These are phyloP conservation scores for Chrysodeixis includens DNA, from an alignment of 2,888 invertebrate species.

Conservation along the genomic window DNA sequence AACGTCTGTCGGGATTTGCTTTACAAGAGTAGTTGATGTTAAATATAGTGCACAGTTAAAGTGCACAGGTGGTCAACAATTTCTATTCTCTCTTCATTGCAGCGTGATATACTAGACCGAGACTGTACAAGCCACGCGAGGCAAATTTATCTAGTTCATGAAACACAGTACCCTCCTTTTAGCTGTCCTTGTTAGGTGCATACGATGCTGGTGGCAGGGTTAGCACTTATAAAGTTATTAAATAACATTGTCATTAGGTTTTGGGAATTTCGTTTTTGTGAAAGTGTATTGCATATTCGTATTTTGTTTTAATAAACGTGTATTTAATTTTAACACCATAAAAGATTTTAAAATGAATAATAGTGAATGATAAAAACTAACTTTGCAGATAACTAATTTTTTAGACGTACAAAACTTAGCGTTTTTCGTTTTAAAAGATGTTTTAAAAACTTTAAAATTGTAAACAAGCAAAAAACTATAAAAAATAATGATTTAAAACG, in stretches of 20 bases:
- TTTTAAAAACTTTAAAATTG: too few relatives aligned
- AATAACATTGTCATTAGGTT: not conserved
- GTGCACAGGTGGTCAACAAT: constrained; percentile 13
- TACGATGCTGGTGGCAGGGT: constrained; percentile 21
- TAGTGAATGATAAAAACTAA: too few relatives aligned
- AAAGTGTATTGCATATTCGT: too few relatives aligned
- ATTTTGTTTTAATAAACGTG: too few relatives aligned
- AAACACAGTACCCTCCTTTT: constrained; percentile 34
- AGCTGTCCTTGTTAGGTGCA: constrained; percentile 22
- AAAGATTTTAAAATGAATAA: too few relatives aligned
- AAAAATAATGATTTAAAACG: too few relatives aligned
- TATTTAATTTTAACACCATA: too few relatives aligned
- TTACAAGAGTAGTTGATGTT: not conserved
- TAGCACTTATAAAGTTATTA: not conserved
- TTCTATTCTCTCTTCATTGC: constrained; percentile 10
- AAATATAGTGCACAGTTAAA: not conserved
- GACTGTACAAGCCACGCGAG: constrained; percentile 33
- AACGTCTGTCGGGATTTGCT: not conserved
- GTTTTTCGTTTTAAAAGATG: too few relatives aligned
- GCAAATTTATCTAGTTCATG: constrained; percentile 44
- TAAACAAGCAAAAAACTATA: too few relatives aligned
- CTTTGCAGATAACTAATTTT: too few relatives aligned
- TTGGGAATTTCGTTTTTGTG: too few relatives aligned
- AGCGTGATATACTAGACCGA: constrained; percentile 18
- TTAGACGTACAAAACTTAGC: too few relatives aligned